Conservation (phyloP, 2,113 vertebrate genomes). For the Anguilla japonica region DNA sequence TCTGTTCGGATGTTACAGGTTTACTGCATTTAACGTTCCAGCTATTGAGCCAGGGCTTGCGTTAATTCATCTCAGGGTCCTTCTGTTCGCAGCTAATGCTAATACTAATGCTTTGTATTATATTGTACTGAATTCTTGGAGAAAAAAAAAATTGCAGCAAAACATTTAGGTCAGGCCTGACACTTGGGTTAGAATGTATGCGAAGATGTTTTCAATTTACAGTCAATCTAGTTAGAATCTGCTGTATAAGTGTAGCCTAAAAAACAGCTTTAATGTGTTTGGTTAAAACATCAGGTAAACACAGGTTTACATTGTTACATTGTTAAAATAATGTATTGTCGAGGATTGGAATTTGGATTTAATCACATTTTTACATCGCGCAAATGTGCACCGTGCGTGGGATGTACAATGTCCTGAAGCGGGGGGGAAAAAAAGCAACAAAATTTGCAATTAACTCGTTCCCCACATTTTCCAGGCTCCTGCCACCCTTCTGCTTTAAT, state of each 20-base stretch:
- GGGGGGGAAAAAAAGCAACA: background rate
- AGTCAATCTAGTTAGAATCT: background rate
- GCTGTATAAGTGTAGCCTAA: background rate
- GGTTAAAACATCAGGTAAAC: slow-evolving; percentile 28
- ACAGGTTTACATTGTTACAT: background rate
- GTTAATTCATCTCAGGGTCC: slow-evolving; percentile 58
- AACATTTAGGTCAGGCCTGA: background rate
- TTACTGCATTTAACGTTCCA: slow-evolving; percentile 62
- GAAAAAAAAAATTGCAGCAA: slow-evolving; percentile 30
- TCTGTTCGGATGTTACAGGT: slow-evolving; percentile 47
- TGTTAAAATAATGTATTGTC: slow-evolving; percentile 14
- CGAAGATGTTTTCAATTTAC: slow-evolving; percentile 10
- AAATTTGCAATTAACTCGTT: slow-evolving; percentile 38
- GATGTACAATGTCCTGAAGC: slow-evolving; percentile 8
- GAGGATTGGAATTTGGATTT: slow-evolving; percentile 20
- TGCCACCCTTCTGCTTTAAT: slow-evolving; percentile 20
- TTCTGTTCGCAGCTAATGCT: slow-evolving; percentile 59
- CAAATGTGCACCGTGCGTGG: slow-evolving; percentile 1
- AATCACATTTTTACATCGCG: slow-evolving; percentile 15
- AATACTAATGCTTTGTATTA: slow-evolving; percentile 53
- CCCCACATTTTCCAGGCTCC: slow-evolving; percentile 18
- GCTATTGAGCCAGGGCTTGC: slow-evolving; percentile 56
- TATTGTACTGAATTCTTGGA: slow-evolving; percentile 55
- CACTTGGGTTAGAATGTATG: background rate
- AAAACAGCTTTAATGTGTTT: background rate